phyloP scores from a whole-genome alignment of 2,888 invertebrate genomes.

The Euplagia quadripunctaria region DNA sequence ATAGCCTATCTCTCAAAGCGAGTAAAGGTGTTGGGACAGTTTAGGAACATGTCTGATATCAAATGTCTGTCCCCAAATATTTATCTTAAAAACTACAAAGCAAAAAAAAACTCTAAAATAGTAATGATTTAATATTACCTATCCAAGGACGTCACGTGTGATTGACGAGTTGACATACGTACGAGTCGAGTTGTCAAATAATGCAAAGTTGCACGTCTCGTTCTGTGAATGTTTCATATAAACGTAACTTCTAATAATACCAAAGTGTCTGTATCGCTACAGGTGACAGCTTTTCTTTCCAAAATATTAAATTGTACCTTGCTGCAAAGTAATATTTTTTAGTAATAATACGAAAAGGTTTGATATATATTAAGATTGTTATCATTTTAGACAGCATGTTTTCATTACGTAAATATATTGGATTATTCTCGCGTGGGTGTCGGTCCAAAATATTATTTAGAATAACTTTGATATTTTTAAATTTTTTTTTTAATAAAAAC shows the following conservation, averaged over 20 bases:
- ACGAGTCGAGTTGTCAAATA: conserved; percentile 16
- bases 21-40: no score
- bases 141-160: conserved; percentile 3
- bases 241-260: conserved; percentile 11
- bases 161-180: conserved; percentile 17
- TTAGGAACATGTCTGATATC: no score
- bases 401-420: neutral
- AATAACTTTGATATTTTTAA: neutral
- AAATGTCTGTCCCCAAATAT: no score
- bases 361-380: neutral
- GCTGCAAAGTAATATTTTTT: conserved; percentile 6
- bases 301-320: conserved; percentile 4
- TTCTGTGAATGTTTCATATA: conserved; percentile 1
- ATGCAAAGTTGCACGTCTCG: conserved; percentile 5
- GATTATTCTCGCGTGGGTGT: neutral
- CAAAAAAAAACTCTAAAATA: neutral
- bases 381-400: neutral
- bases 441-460: neutral
- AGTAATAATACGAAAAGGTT: neutral
- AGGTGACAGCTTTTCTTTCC: conserved; percentile 14
- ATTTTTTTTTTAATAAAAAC: neutral
- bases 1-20: no score
- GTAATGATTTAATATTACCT: conserved; percentile 2
- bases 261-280: neutral
- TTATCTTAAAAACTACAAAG: neutral